These are phyloP conservation scores for Parochlus steinenii DNA, from an alignment of 2,888 invertebrate species.

Conservation along the genomic window DNA sequence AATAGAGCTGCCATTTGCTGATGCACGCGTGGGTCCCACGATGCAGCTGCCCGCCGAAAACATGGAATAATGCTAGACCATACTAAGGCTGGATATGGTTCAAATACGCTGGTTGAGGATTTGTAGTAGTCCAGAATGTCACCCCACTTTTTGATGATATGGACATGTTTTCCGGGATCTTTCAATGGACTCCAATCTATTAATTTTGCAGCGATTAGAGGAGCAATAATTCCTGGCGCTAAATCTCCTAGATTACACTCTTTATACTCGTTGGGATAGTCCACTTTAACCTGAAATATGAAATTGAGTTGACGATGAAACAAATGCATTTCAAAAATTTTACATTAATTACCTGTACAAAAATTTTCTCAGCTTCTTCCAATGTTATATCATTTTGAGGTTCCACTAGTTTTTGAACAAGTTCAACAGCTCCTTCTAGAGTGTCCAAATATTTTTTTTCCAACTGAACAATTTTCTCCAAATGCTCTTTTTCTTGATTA, in stretches of 20 bases:
- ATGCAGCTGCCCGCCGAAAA: conserved; percentile 41
- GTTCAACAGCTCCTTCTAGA: conserved; percentile 47
- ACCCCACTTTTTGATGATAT: conserved; percentile 54
- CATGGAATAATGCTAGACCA: conserved; percentile 83
- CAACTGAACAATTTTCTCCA: conserved; percentile 46
- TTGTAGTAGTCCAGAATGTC: conserved; percentile 32
- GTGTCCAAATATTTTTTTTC: conserved; percentile 58
- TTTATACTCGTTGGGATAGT: conserved; percentile 60
- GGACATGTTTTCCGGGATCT: conserved; percentile 44
- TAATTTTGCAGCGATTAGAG: conserved; percentile 59
- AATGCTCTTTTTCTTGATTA: conserved; percentile 57
- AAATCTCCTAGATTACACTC: conserved; percentile 69
- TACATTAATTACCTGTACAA: no score
- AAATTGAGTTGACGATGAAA: conserved; percentile 20
- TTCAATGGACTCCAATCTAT: conserved; percentile 65
- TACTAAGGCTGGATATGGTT: conserved; percentile 63
- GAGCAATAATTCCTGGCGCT: conserved; percentile 70
- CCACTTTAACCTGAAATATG: conserved; percentile 33
- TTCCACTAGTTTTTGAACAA: conserved; percentile 40
- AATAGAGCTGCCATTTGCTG: conserved; percentile 63
- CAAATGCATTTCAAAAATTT: conserved; percentile 9
- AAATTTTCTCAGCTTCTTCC: conserved; percentile 30
- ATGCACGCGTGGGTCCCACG: conserved; percentile 74
- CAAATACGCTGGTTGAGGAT: conserved; percentile 26
- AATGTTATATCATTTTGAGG: conserved; percentile 28